Conservation (phyloP, 2,888 invertebrate species). For the Epiblema foenella region DNA sequence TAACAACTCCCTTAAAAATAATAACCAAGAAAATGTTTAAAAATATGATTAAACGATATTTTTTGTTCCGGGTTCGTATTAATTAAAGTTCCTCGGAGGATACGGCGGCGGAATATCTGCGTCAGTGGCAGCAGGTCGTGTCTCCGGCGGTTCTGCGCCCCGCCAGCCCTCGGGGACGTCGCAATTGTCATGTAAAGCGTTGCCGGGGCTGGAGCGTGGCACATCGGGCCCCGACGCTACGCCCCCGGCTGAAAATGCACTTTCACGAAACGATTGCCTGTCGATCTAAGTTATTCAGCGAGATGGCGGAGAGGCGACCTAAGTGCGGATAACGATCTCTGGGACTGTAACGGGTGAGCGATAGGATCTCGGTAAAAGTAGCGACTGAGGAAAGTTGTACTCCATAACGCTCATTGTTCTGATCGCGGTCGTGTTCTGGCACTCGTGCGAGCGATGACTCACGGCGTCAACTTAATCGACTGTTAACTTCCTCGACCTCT, state of each 20-base stretch:
- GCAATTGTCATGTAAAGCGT: constrained; percentile 82
- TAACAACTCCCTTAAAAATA: not conserved
- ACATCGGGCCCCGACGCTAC: constrained; percentile 58
- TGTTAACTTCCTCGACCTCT: not conserved
- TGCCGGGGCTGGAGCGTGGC: constrained; percentile 65
- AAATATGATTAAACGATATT: constrained; percentile 8
- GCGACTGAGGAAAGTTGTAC: constrained; percentile 53
- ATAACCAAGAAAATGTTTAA: not conserved
- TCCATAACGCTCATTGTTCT: constrained; percentile 56
- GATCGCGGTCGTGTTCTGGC: constrained; percentile 45
- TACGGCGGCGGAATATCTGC: constrained; percentile 58
- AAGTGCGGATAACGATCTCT: constrained; percentile 72
- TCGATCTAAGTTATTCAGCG: constrained; percentile 75
- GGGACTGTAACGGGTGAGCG: constrained; percentile 58
- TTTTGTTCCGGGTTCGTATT: constrained; percentile 15
- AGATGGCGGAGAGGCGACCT: constrained; percentile 61
- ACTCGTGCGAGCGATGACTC: constrained; percentile 39
- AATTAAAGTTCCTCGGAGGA: constrained; percentile 44
- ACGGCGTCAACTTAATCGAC: constrained; percentile 43
- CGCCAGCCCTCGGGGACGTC: constrained; percentile 68
- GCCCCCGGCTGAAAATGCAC: constrained; percentile 82
- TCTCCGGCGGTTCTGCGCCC: constrained; percentile 59
- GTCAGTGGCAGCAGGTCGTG: constrained; percentile 54
- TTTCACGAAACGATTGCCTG: constrained; percentile 79
- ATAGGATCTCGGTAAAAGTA: constrained; percentile 61